Percentiles rank a stretch among this genome's conserved stretches.
Conservation (phyloP, 92 coral and sea anemone species). For the Desmophyllum pertusum region DNA sequence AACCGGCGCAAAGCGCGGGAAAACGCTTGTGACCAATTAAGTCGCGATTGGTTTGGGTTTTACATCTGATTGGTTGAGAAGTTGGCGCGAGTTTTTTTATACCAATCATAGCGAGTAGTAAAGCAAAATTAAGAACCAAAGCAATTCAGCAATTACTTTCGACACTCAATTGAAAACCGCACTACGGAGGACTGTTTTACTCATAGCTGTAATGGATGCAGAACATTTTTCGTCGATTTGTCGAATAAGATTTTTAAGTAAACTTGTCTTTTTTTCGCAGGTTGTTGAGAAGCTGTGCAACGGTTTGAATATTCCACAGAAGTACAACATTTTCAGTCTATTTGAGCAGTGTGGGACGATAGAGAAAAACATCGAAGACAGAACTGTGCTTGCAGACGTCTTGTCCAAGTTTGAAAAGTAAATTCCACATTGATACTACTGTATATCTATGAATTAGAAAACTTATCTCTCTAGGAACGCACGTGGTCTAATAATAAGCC, state of each 20-base stretch:
- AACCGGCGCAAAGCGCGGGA: constrained; percentile 16
- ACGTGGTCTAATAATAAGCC: not conserved
- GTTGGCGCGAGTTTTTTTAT: too few relatives aligned
- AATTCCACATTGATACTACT: not conserved
- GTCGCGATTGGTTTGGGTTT: too few relatives aligned
- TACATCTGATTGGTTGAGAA: too few relatives aligned
- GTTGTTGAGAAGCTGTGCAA: constrained; percentile 93
- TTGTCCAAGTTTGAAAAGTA: constrained; percentile 98
- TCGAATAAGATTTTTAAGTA: not conserved
- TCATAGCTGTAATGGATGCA: not conserved
- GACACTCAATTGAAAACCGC: too few relatives aligned
- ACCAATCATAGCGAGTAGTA: too few relatives aligned
- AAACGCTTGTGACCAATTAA: too few relatives aligned
- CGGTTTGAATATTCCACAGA: constrained; percentile 84
- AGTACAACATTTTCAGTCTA: constrained; percentile 86
- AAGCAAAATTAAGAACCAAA: too few relatives aligned
- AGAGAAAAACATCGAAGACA: constrained; percentile 94
- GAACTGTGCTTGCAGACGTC: constrained; percentile 96
- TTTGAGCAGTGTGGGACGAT: constrained; percentile 95
- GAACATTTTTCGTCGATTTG: not conserved
- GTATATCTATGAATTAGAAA: too few relatives aligned
- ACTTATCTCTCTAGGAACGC: too few relatives aligned
- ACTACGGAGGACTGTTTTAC: too few relatives aligned
- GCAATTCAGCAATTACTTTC: too few relatives aligned
- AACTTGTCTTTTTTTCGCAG: constrained; percentile 29